Evolutionary conservation across 2,113 vertebrate genomes (phyloP), one percentile per base, ranked within the genome.

Genomic region (Centropus unirufus): DNA sequence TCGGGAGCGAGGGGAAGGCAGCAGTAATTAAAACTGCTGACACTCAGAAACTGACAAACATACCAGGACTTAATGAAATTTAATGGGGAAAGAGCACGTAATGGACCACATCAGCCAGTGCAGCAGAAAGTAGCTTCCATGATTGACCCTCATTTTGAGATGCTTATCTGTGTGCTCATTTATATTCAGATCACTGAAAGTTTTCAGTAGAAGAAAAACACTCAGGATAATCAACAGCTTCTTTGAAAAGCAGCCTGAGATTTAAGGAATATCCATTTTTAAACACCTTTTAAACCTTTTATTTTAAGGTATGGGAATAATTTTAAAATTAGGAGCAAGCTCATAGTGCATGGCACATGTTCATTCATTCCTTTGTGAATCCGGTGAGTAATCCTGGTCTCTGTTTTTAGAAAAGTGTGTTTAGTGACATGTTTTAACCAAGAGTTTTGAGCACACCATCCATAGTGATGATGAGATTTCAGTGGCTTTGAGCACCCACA

Each of bases 11-110:
- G 22, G 20, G 32, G 40, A 23, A 47, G 5, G 2, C 26, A 68
- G 4, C 68, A 61, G 21, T 76, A 78, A 83, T 90, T 91, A 85
- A 85, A 96, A 87, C 24, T 64, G 32, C 57, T 91, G 66, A 61
- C 49, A 84, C n/a, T 17, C 54, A 94, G 67, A 91, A 91, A 93
- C 32, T 16, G 72, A 24, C 23, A 87, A 68, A 95, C 68, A 72
- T 68, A 21, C 21, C 9, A 58, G 16, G 21, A 82, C 51, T 88
- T 69, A 83, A 73, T 94, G 64, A 79, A 81, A 87, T 76, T 55
- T 91, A 63, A 84, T n/a, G 47, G 15, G 0, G 2, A 57, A 93
- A 86, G 46, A 76, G 69, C 68, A 76, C 79, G 14, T 61, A 87
- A 84, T 40, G 19, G 14, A 32, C 74, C 79, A 14, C 5, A 23